Base-by-base conservation (phyloP, 2,888 invertebrate species). In the Dryococelus australis region DNA sequence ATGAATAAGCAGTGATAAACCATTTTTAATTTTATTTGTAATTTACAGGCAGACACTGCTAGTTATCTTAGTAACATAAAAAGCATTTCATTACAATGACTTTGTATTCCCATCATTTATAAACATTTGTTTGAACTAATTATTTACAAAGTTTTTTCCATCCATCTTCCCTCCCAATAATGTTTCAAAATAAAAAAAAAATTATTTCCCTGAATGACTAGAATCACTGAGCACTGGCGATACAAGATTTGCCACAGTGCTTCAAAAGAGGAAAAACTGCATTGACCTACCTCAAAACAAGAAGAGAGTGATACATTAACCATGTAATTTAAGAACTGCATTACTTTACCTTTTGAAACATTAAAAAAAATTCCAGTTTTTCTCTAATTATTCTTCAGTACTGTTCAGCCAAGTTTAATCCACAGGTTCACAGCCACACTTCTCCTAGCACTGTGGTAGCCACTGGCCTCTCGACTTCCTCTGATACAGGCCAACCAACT, bases 121-220 rank as follows among this genome's bases (percentile, higher is more conserved):
- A 65, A 65, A 65, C 16, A 65, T 65, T 86, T 87, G 86, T 84
- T 65, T 89, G 86, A 84, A 86, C 86, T 86, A 85, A 86, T 87
- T 86, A 86, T 89, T 87, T 87, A 88, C 86, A 89, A 87, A 88
- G 87, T 86, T 87, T 88, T 88, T 85, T 87, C 89, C 89, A 89
- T 88, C 89, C 89, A 88, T 88, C 89, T 89, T 87, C 88, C 88
- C 89, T 89, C 89, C 89, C 89, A 89, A 89, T 83, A 85, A 88
- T 87, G 87, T 87, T 87, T 87, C 83, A 78, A 85, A 85, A 65
- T 65, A 65, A 65, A 47, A 87, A 83, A 27, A 47, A 87, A 81
- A 27, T 35, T 35, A 35, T 86, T 27, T 80, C 85, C 85, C 85
- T 65, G 65, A 65, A 65, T 65, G 65, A 65, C 65, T 65, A 65